Conservation (phyloP, 1,140 invertebrate species). For the Leptinotarsa defecta region DNA sequence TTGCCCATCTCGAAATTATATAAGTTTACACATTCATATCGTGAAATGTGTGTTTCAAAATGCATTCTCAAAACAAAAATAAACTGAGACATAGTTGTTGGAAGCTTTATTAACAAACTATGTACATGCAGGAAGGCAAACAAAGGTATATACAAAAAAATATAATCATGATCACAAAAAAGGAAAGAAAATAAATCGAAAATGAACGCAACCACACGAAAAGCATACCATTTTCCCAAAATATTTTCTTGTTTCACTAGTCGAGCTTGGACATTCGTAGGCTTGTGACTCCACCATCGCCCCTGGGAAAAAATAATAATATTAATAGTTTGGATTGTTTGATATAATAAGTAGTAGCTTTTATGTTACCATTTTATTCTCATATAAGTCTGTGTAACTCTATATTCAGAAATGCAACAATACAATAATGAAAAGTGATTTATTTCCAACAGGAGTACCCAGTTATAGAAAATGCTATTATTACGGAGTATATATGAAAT, state of each 20-base stretch:
- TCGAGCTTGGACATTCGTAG: constrained; percentile 45
- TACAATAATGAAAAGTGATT: no score
- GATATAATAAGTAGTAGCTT: no score
- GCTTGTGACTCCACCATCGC: constrained; percentile 52
- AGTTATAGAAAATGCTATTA: no score
- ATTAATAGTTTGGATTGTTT: no score
- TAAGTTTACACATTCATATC: no score
- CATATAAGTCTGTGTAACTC: no score
- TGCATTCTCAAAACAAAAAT: constrained; percentile 26
- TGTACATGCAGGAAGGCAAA: constrained; percentile 43
- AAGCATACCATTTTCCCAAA: constrained; percentile 62
- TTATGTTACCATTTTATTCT: no score
- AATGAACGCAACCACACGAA: constrained; percentile 20
- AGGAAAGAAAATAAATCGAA: constrained; percentile 27
- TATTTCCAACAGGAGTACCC: no score
- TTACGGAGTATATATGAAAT: no score
- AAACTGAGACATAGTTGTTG: constrained; percentile 31
- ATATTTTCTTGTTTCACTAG: constrained; percentile 54
- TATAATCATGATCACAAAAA: constrained; percentile 8
- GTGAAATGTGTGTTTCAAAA: background rate
- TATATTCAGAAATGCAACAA: no score
- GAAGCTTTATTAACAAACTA: constrained; percentile 41
- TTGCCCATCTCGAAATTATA: no score
- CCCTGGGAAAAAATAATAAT: constrained; percentile 47
- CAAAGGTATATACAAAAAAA: constrained; percentile 28